Percentiles rank a stretch among this genome's conserved stretches.
These are phyloP conservation scores for Sanderia malayensis DNA, from an alignment of 30 jellyfish, hydroid and myxozoan genomes.

Conservation along the genomic window DNA sequence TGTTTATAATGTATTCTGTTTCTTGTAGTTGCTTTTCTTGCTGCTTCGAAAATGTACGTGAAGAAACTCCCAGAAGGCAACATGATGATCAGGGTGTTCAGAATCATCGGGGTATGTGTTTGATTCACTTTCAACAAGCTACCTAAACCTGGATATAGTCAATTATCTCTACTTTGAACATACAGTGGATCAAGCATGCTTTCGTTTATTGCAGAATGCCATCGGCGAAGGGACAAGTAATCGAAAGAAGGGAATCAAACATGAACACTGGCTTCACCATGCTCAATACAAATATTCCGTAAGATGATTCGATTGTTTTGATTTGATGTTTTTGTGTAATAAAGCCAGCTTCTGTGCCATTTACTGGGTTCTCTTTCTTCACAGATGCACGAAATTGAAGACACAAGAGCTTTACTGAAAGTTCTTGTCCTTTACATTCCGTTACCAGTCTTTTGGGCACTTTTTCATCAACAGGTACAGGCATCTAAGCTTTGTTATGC, in stretches of 20 bases:
- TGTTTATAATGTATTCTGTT: neutral
- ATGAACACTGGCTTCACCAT: constrained; percentile 90
- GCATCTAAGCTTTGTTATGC: neutral
- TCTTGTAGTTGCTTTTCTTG: constrained; percentile 61
- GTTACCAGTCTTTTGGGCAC: constrained; percentile 98
- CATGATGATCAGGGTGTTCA: constrained; percentile 79
- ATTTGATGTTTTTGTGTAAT: no score
- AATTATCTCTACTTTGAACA: no score
- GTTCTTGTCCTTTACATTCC: constrained; percentile 92
- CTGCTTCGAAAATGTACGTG: constrained; percentile 67
- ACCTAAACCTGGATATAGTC: no score
- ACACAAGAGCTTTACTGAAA: constrained; percentile 66
- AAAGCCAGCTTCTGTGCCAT: no score
- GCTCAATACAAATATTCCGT: constrained; percentile 88
- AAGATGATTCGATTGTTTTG: no score
- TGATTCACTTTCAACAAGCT: neutral
- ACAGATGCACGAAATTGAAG: constrained; percentile 78
- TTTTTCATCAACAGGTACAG: constrained; percentile 89
- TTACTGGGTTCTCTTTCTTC: constrained; percentile 5
- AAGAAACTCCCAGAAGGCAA: constrained; percentile 91
- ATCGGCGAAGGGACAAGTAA: constrained; percentile 41
- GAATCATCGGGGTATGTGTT: constrained; percentile 65
- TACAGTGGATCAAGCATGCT: no score
- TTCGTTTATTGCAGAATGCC: constrained; percentile 67
- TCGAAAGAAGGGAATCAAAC: constrained; percentile 51